Conservation (phyloP, 2,797 vertebrate genomes). For the Mallotus villosus region DNA sequence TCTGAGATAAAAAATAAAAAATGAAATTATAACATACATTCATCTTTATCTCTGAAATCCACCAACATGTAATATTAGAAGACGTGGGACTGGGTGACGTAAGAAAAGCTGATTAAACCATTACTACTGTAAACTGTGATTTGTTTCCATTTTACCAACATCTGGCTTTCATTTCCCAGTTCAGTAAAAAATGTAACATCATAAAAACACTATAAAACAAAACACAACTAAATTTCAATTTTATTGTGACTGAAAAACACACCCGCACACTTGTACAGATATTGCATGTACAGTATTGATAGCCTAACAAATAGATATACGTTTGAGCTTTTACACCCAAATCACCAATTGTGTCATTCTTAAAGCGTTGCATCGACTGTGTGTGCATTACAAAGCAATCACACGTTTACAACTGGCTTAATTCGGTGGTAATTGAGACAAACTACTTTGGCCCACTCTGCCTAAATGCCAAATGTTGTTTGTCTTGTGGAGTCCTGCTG, state of each 20-base stretch:
- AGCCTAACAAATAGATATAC: not conserved
- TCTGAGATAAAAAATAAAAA: too few relatives aligned
- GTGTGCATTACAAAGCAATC: slow-evolving; percentile 39
- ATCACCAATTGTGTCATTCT: slow-evolving; percentile 17
- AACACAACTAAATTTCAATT: not conserved
- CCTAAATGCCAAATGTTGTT: slow-evolving; percentile 71
- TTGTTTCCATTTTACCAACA: slow-evolving; percentile 1
- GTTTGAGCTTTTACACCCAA: not conserved
- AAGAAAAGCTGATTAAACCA: not conserved
- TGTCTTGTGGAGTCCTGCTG: slow-evolving; percentile 63
- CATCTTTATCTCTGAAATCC: not conserved
- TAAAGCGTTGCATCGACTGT: slow-evolving; percentile 19
- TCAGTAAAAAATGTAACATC: not conserved
- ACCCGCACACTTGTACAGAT: not conserved
- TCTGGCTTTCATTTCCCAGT: slow-evolving; percentile 2
- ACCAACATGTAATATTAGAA: not conserved
- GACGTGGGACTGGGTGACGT: too few relatives aligned
- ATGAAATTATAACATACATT: not conserved
- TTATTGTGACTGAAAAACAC: slow-evolving; percentile 9
- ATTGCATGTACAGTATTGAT: not conserved
- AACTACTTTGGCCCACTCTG: slow-evolving; percentile 53
- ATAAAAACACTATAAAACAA: not conserved
- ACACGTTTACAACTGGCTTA: slow-evolving; percentile 46
- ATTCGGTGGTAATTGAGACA: slow-evolving; percentile 59
- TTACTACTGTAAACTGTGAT: not conserved